These are phyloP conservation scores for Elgaria multicarinata DNA, from an alignment of 2,113 vertebrate genomes.

Conservation along the genomic window DNA sequence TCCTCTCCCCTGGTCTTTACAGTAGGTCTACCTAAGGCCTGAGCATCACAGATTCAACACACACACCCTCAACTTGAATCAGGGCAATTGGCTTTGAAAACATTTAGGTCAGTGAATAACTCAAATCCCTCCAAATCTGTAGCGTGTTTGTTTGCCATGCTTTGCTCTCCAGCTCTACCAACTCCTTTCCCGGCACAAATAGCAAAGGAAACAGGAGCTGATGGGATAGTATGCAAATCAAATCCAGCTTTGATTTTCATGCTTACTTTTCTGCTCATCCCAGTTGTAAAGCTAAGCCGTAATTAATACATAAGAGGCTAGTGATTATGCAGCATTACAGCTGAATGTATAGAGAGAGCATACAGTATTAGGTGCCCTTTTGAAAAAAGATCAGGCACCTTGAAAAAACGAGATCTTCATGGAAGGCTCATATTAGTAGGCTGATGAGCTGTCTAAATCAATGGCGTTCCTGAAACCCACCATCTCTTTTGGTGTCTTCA, in stretches of 20 bases:
- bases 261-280: slow-evolving; percentile 73
- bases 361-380: slow-evolving; percentile 64
- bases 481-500: slow-evolving; percentile 38
- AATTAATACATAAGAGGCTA: slow-evolving; percentile 79
- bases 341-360: slow-evolving; percentile 66
- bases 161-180: slow-evolving; percentile 17
- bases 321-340: slow-evolving; percentile 73
- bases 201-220: slow-evolving; percentile 45
- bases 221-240: slow-evolving; percentile 71
- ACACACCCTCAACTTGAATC: not conserved
- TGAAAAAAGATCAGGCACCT: slow-evolving; percentile 43
- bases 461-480: slow-evolving; percentile 54
- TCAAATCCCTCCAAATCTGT: slow-evolving; percentile 22
- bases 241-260: slow-evolving; percentile 74
- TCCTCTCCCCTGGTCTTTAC: too few species aligned
- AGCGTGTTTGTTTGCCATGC: not conserved
- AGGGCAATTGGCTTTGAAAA: slow-evolving; percentile 5
- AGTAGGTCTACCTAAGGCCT: too few species aligned
- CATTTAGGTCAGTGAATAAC: not conserved
- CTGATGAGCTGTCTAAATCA: slow-evolving; percentile 59
- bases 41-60: not conserved
- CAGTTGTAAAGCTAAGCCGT: slow-evolving; percentile 73
- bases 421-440: slow-evolving; percentile 54
- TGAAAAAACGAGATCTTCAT: slow-evolving; percentile 62
- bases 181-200: slow-evolving; percentile 25